Evolutionary conservation across 2,113 vertebrate genomes (phyloP), one percentile per base, ranked within the genome.

Genomic region (Eudorcas thomsonii): DNA sequence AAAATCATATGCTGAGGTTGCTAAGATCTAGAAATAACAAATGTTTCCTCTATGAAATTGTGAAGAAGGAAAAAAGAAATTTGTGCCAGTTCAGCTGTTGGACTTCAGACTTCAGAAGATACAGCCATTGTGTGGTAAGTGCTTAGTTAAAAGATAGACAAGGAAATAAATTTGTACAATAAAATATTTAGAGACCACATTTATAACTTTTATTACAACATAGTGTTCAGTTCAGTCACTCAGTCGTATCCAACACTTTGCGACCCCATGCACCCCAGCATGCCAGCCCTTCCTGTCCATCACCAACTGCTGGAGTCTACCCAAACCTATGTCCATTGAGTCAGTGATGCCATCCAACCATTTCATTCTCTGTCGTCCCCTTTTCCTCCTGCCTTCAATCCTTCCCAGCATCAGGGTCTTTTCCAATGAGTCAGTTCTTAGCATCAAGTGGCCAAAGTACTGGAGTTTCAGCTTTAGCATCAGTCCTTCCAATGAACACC

Each of bases 221-320:
- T 4, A 36, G 21, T 54, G 50, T 54, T 71, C 36, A 71, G 67
- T 39, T 71, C n/a, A 36, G 64, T 36, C 2, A 0, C n/a, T 71
- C 19, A 71, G n/a, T 39, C 0, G 0, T 71, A 36, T 71, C 19
- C 0, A 0, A 39, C 67, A 23, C 67, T 71, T 39, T 71, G n/a
- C 9, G 0, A 71, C 19, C n/a, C 67, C n/a, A 39, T 12, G n/a
- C 10, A 36, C 64, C 1, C 1, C 64, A 36, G 67, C 67, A 71
- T 5, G 4, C 19, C n/a, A 39, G 19, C 19, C 5, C 67, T 71
- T n/a, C 19, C 19, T 39, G 67, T 71, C 19, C n/a, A 39, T 71
- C 67, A 71, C 67, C 19, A 39, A 71, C n/a, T 23, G 9, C 19
- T 0, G 1, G n/a, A 71, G 10, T 71, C 19, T 39, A 23, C 67